phyloP scores from a whole-genome alignment of 2,113 vertebrate genomes.

The Herpailurus yagouaroundi region DNA sequence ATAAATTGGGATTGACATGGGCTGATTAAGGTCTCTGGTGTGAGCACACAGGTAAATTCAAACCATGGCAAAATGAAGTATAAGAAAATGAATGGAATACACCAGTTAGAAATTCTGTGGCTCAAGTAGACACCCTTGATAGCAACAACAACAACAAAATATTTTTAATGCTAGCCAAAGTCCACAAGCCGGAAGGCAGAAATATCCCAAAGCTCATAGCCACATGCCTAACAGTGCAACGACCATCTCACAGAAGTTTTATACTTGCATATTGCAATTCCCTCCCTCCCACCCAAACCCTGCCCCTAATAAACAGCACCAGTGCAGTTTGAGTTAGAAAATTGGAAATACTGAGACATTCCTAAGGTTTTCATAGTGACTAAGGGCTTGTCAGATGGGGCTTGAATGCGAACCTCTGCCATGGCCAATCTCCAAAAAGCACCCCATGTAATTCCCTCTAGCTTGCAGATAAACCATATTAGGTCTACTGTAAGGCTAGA shows the following conservation, averaged over 20 bases:
- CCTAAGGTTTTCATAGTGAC: slow-evolving; percentile 82
- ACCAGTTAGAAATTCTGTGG: slow-evolving; percentile 79
- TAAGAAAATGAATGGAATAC: slow-evolving; percentile 81
- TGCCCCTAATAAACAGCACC: slow-evolving; percentile 82
- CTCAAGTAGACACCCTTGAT: slow-evolving; percentile 70
- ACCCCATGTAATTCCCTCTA: slow-evolving; percentile 68
- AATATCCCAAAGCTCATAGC: slow-evolving; percentile 77
- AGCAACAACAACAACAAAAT: slow-evolving; percentile 43
- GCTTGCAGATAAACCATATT: slow-evolving; percentile 80
- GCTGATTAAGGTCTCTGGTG: slow-evolving; percentile 97
- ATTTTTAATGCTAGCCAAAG: slow-evolving; percentile 71
- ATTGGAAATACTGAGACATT: slow-evolving; percentile 83
- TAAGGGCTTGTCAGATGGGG: slow-evolving; percentile 72
- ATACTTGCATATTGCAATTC: slow-evolving; percentile 75
- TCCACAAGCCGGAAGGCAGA: slow-evolving; percentile 79
- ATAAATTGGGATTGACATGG: slow-evolving; percentile 83
- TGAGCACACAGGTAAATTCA: slow-evolving; percentile 91
- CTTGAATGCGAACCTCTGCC: slow-evolving; percentile 69
- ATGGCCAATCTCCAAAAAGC: slow-evolving; percentile 51
- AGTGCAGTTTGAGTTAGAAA: slow-evolving; percentile 82
- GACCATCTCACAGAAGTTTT: slow-evolving; percentile 80
- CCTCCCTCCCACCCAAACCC: slow-evolving; percentile 79
- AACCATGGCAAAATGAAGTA: slow-evolving; percentile 85
- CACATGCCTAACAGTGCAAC: slow-evolving; percentile 77
- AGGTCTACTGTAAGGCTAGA: slow-evolving; percentile 86